A percentile compares a stretch with the other conserved stretches of the same genome.
Evolutionary conservation across 2,113 vertebrate genomes (phyloP).

Genomic region (Oncorhynchus tshawytscha): DNA sequence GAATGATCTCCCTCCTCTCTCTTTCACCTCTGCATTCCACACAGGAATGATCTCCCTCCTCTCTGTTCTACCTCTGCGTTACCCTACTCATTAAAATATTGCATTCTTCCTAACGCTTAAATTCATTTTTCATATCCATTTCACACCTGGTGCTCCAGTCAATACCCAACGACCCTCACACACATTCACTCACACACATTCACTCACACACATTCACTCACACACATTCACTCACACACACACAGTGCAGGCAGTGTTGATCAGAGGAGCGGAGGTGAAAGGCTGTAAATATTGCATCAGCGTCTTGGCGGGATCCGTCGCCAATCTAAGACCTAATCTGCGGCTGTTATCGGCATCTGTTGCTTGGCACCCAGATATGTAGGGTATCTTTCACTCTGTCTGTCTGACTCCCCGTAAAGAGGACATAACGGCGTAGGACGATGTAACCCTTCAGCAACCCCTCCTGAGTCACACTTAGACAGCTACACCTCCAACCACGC

Average conservation of each 20-base stretch:
- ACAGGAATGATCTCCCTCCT: no score
- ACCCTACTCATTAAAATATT: conserved; percentile 29
- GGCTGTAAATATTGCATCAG: conserved; percentile 59
- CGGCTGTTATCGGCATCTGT: conserved; percentile 67
- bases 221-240: no score
- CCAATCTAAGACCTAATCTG: conserved; percentile 65
- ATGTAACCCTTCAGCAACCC: conserved; percentile 41
- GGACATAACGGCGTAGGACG: conserved; percentile 42
- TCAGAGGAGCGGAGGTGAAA: no score
- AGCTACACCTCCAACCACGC: neutral
- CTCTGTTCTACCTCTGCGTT: neutral
- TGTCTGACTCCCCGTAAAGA: conserved; percentile 40
- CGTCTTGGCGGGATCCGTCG: conserved; percentile 46
- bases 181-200: no score
- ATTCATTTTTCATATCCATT: conserved; percentile 55
- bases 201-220: neutral
- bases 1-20: no score
- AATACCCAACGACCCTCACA: conserved; percentile 30
- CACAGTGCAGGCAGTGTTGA: no score
- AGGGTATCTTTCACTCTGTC: conserved; percentile 54
- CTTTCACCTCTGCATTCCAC: no score
- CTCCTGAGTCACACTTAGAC: conserved; percentile 36
- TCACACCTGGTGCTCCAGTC: conserved; percentile 61
- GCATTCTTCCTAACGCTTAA: conserved; percentile 20
- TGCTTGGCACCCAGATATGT: conserved; percentile 59